Conservation (phyloP, 1,140 invertebrate species). For the Formica selysi region DNA sequence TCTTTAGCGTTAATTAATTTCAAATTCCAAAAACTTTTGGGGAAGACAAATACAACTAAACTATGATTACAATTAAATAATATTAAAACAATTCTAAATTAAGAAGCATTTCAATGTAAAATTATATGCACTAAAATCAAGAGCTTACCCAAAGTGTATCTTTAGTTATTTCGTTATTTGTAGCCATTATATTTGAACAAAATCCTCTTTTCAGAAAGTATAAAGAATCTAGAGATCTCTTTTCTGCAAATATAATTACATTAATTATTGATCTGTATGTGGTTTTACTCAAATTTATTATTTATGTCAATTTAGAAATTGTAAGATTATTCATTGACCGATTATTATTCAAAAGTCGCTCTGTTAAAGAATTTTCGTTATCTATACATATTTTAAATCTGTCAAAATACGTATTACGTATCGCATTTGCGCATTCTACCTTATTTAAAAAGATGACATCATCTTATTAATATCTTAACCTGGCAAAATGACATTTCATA, state of each 20-base stretch:
- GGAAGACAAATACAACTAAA: not conserved
- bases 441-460: constrained; percentile 7
- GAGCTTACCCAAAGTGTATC: constrained; percentile 9
- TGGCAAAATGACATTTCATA: not conserved
- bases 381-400: not conserved
- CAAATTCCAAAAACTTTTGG: not conserved
- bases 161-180: not conserved
- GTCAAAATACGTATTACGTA: not conserved
- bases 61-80: not conserved
- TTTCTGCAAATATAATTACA: constrained; percentile 19
- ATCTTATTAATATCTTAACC: constrained; percentile 16
- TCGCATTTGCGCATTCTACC: not conserved
- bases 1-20: not conserved
- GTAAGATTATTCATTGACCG: not conserved
- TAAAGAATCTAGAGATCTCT: not conserved
- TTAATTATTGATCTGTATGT: not conserved
- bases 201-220: not conserved
- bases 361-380: not conserved
- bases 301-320: not conserved
- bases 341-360: not conserved
- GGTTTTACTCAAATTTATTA: not conserved
- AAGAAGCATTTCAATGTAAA: not conserved
- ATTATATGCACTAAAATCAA: not conserved
- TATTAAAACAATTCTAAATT: not conserved
- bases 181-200: constrained; percentile 16